Conservation (phyloP, 2,797 vertebrate genomes). For the Rallus crepitans region DNA sequence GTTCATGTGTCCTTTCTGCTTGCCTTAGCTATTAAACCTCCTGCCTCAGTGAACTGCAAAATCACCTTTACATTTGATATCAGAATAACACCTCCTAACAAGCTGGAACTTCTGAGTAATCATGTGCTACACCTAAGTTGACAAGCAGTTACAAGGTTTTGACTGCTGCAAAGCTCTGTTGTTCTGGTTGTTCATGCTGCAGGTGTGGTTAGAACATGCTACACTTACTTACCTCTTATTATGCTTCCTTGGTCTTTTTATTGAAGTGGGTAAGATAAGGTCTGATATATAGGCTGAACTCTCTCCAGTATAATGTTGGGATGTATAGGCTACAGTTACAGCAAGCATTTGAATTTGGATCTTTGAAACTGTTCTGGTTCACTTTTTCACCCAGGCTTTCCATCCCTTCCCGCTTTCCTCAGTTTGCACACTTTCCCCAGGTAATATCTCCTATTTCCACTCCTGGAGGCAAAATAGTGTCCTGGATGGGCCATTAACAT, state of each 20-base stretch:
- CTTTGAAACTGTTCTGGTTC: background rate
- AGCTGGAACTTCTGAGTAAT: background rate
- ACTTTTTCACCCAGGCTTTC: background rate
- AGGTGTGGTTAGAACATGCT: background rate
- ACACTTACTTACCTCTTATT: background rate
- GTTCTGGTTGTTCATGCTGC: fast-evolving
- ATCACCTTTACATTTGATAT: background rate
- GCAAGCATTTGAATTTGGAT: background rate
- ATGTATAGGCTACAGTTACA: background rate
- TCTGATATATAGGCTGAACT: background rate
- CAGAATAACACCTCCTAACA: background rate
- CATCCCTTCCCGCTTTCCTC: background rate
- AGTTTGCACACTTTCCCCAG: background rate
- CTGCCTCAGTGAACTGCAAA: background rate
- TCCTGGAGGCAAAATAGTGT: background rate
- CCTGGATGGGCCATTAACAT: background rate
- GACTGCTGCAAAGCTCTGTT: background rate
- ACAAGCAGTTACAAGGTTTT: background rate
- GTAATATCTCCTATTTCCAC: background rate
- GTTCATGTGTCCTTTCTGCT: background rate
- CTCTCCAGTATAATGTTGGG: background rate
- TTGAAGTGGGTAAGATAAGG: background rate
- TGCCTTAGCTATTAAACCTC: background rate
- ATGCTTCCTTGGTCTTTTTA: background rate
- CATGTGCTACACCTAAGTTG: fast-evolving